Conservation (phyloP, 1,140 invertebrate species). For the Triops longicaudatus region DNA sequence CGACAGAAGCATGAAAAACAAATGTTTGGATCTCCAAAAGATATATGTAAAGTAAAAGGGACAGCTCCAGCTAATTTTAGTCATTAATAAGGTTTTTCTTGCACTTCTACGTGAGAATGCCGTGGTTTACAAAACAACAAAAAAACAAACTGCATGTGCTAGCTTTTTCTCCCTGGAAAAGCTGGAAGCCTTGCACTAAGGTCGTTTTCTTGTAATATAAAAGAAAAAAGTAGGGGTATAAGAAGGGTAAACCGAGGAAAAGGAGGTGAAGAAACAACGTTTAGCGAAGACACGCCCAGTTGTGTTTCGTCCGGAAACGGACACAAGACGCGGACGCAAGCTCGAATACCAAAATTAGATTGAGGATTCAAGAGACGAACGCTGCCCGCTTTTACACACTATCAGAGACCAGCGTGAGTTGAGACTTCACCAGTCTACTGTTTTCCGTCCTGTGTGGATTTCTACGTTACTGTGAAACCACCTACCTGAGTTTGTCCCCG, state of each 20-base stretch:
- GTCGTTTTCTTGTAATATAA: not conserved
- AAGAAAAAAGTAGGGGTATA: not conserved
- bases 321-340: conserved; percentile 8
- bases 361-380: not conserved
- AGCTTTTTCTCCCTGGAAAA: not conserved
- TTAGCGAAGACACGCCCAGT: not conserved
- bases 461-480: not conserved
- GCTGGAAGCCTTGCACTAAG: not conserved
- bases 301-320: not conserved
- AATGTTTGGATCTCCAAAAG: not conserved
- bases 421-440: not conserved
- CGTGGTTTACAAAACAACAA: not conserved
- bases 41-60: not conserved
- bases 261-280: not conserved
- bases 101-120: not conserved
- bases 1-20: not conserved
- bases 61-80: conserved; percentile 8
- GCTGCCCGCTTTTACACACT: not conserved
- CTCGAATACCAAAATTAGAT: conserved; percentile 9
- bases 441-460: not conserved
- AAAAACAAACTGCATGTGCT: not conserved
- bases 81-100: conserved; percentile 4
- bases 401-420: conserved; percentile 4
- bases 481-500: not conserved
- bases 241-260: not conserved